Evolutionary conservation across 1,140 invertebrate species (phyloP).

Genomic region (Condylostylus longicornis): DNA sequence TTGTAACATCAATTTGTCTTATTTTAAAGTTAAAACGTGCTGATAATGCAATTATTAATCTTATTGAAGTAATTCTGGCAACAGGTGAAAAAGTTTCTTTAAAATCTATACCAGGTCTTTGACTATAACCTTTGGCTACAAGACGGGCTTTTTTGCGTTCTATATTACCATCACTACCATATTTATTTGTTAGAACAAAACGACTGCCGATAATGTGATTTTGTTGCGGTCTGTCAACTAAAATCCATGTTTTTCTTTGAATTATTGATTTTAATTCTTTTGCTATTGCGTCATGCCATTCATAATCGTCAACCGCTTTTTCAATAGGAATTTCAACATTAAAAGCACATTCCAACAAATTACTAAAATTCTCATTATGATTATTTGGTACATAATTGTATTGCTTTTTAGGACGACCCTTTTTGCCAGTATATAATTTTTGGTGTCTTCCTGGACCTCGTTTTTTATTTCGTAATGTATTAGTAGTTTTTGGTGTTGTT

Average conservation of each 20-base stretch:
- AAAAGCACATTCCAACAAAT: not conserved
- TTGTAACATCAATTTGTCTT: slow-evolving; percentile 32
- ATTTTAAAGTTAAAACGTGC: slow-evolving; percentile 23
- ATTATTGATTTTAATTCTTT: no score
- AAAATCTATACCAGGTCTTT: slow-evolving; percentile 27
- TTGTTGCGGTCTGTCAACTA: not conserved
- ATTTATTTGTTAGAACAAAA: not conserved
- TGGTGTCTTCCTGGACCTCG: not conserved
- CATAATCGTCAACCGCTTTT: no score
- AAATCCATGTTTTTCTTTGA: not conserved
- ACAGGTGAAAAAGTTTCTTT: slow-evolving; percentile 33
- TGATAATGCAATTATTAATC: slow-evolving; percentile 30
- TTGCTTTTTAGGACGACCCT: not conserved
- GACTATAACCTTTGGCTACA: not conserved
- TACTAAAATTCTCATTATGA: not conserved
- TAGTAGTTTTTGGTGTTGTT: no score
- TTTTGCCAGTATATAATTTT: not conserved
- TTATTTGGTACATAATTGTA: not conserved
- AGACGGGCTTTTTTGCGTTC: not conserved
- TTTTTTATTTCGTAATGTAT: no score
- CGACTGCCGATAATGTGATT: not conserved
- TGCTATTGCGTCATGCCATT: no score
- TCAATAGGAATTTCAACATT: not conserved
- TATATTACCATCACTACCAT: not conserved
- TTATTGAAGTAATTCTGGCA: slow-evolving; percentile 23